A percentile compares a stretch with the other conserved stretches of the same genome.
These are phyloP conservation scores for Achlya flavicornis DNA, from an alignment of 2,888 invertebrate species.

Conservation along the genomic window DNA sequence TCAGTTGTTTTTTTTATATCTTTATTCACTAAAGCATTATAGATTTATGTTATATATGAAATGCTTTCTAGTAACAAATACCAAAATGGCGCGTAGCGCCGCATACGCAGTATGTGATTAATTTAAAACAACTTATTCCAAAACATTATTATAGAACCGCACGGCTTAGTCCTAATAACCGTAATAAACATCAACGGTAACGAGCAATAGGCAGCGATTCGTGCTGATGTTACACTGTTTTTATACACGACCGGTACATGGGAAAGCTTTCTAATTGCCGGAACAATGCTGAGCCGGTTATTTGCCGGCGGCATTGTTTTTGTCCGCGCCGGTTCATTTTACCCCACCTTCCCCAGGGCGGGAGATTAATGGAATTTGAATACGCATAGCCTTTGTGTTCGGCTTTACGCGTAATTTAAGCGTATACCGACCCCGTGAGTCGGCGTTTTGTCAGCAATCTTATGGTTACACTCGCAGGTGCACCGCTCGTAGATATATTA, in stretches of 20 bases:
- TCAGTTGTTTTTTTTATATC: not conserved
- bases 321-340: constrained; percentile 83
- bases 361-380: constrained; percentile 84
- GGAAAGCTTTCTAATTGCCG: constrained; percentile 85
- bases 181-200: constrained; percentile 83
- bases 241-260: constrained; percentile 83
- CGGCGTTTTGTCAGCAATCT: constrained; percentile 72
- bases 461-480: constrained; percentile 67
- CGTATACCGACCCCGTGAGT: constrained; percentile 78
- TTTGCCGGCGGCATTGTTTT: constrained; percentile 84
- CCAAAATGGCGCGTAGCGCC: not conserved
- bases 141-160: constrained; percentile 74
- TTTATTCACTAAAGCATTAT: constrained; percentile 1
- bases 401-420: constrained; percentile 83
- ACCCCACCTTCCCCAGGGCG: constrained; percentile 77
- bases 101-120: constrained; percentile 43
- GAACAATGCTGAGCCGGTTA: constrained; percentile 84
- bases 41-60: not conserved
- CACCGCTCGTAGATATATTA: constrained; percentile 45
- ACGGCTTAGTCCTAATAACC: constrained; percentile 81
- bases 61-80: not conserved
- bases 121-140: constrained; percentile 69
- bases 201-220: constrained; percentile 83
- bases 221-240: constrained; percentile 83
- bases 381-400: constrained; percentile 83